Evolutionary conservation across 1,140 invertebrate genomes (phyloP).

Genomic region (Trichomalopsis sarcophagae): DNA sequence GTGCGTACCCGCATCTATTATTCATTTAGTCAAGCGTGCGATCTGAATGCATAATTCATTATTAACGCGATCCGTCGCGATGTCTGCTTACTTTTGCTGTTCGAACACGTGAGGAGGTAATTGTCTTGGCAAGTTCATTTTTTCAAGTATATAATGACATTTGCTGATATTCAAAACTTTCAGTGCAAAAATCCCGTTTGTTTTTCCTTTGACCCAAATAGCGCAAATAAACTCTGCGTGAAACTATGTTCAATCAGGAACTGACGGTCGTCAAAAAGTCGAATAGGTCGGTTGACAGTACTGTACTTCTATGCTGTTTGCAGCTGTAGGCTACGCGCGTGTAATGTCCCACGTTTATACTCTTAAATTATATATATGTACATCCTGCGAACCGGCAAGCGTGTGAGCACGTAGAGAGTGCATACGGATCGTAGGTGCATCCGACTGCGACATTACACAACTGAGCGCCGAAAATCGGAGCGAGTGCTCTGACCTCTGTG

Average conservation of each 20-base stretch:
- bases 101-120: not conserved
- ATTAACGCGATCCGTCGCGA: not conserved
- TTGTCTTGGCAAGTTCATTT: not conserved
- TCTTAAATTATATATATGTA: too few relatives aligned
- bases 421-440: too few relatives aligned
- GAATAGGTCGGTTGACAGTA: not conserved
- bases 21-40: conserved; percentile 4
- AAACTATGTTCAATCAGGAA: too few relatives aligned
- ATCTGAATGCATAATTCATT: conserved; percentile 23
- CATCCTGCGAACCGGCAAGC: too few relatives aligned
- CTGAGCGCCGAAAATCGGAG: too few relatives aligned
- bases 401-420: too few relatives aligned
- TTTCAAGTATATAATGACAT: not conserved
- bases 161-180: not conserved
- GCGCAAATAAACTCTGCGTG: too few relatives aligned
- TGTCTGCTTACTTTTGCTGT: not conserved
- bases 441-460: too few relatives aligned
- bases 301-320: not conserved
- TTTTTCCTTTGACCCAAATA: too few relatives aligned
- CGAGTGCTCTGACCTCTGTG: too few relatives aligned
- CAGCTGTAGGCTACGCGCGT: not conserved
- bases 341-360: too few relatives aligned
- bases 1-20: not conserved
- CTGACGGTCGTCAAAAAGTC: not conserved
- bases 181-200: not conserved